Percentiles rank a stretch among this genome's conserved stretches.
These are phyloP conservation scores for Pycnomerus fuliginosus DNA, from an alignment of 2,888 invertebrate species.

Conservation along the genomic window DNA sequence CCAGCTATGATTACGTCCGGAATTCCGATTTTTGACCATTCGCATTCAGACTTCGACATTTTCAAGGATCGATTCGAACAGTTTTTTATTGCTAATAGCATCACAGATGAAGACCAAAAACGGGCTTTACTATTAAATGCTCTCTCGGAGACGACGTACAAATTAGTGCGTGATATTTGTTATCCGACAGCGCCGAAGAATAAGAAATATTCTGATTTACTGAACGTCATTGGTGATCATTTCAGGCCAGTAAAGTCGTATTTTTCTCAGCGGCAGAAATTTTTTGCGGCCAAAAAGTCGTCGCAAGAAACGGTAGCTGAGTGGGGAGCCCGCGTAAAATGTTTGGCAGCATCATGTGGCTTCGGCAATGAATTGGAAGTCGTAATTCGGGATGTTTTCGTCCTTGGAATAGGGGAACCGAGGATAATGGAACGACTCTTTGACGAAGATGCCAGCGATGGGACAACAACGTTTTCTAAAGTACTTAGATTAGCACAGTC, in stretches of 20 bases:
- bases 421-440: constrained; percentile 5
- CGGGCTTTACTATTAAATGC: constrained; percentile 44
- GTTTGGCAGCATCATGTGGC: constrained; percentile 5
- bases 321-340: constrained; percentile 2
- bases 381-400: constrained; percentile 6
- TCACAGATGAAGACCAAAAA: constrained; percentile 70
- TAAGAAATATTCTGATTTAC: constrained; percentile 3
- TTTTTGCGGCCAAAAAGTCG: constrained; percentile 3
- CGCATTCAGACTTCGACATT: too few relatives aligned
- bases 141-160: constrained; percentile 3
- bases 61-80: too few relatives aligned
- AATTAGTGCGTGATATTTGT: constrained; percentile 1
- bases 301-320: constrained; percentile 2
- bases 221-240: constrained; percentile 1
- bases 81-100: too few relatives aligned
- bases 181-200: constrained; percentile 1
- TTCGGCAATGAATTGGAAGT: constrained; percentile 3
- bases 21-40: too few relatives aligned
- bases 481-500: neutral
- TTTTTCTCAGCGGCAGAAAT: constrained; percentile 3
- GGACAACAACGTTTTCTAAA: neutral
- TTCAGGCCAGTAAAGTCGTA: constrained; percentile 4
- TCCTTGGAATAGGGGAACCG: constrained; percentile 1
- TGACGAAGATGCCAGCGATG: constrained; percentile 1
- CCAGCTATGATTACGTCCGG: too few relatives aligned